These are phyloP conservation scores for Sitta carolinensis DNA, from an alignment of 2,797 vertebrate species.

Conservation along the genomic window DNA sequence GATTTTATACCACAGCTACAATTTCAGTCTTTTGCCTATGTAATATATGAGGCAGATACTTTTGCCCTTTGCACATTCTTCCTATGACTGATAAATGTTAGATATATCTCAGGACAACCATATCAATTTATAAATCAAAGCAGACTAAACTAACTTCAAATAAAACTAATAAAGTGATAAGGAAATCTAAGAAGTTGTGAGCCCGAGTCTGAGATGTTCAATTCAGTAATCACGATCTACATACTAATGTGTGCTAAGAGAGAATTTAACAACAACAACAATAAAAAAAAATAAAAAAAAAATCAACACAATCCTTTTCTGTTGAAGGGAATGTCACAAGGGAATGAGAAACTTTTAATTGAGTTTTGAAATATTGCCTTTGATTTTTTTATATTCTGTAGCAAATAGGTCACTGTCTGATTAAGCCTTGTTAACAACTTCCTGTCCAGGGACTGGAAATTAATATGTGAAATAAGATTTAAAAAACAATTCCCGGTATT, in stretches of 20 bases:
- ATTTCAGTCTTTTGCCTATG: background rate
- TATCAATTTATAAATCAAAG: background rate
- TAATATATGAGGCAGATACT: background rate
- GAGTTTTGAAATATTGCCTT: constrained; percentile 30
- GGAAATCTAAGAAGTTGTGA: background rate
- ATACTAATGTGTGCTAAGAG: background rate
- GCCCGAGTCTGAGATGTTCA: background rate
- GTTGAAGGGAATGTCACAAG: background rate
- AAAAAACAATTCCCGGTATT: background rate
- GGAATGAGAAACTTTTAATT: constrained; percentile 26
- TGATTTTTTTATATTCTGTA: constrained; percentile 2
- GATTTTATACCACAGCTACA: background rate
- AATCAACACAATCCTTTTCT: background rate
- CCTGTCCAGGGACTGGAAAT: background rate
- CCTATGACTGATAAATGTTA: background rate
- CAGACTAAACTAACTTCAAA: background rate
- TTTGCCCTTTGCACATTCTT: background rate
- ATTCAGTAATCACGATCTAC: background rate
- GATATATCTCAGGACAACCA: background rate
- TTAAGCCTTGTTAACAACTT: background rate
- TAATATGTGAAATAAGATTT: background rate
- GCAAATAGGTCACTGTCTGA: background rate
- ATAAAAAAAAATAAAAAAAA: background rate
- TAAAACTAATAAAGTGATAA: background rate
- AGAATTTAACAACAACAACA: background rate